phyloP scores from a whole-genome alignment of 2,888 invertebrate species.

The Lochmaea crataegi region DNA sequence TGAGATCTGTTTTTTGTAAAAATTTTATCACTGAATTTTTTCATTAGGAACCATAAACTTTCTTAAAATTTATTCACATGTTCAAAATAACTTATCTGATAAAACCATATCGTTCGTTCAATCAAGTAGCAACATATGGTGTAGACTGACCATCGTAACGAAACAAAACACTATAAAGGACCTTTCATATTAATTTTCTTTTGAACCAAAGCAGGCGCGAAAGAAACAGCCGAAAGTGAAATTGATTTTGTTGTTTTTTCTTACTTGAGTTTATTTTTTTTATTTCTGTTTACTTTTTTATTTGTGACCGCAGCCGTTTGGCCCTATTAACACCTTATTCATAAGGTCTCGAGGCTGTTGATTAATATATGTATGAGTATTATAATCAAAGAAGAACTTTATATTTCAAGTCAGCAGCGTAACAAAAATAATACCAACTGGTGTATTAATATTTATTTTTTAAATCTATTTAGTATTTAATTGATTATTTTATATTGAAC shows the following conservation, averaged over 20 bases:
- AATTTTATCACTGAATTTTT: too few relatives aligned
- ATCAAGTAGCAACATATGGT: conserved; percentile 35
- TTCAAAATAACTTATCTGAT: conserved; percentile 20
- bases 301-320: conserved; percentile 23
- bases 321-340: conserved; percentile 40
- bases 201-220: conserved; percentile 11
- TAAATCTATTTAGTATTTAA: too few relatives aligned
- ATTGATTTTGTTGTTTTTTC: conserved; percentile 20
- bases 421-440: neutral
- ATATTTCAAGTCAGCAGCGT: neutral
- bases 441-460: too few relatives aligned
- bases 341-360: conserved; percentile 22
- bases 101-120: conserved; percentile 17
- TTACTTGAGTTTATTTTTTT: conserved; percentile 1
- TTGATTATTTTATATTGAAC: too few relatives aligned
- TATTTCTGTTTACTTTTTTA: conserved; percentile 12
- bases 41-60: too few relatives aligned
- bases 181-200: conserved; percentile 25
- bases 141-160: conserved; percentile 9
- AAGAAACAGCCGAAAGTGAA: conserved; percentile 18
- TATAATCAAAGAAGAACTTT: conserved; percentile 19
- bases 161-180: conserved; percentile 14
- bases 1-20: too few relatives aligned
- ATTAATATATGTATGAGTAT: conserved; percentile 30
- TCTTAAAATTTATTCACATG: too few relatives aligned